Conservation (phyloP, 2,888 invertebrate genomes). For the Aphidoletes aphidimyza region DNA sequence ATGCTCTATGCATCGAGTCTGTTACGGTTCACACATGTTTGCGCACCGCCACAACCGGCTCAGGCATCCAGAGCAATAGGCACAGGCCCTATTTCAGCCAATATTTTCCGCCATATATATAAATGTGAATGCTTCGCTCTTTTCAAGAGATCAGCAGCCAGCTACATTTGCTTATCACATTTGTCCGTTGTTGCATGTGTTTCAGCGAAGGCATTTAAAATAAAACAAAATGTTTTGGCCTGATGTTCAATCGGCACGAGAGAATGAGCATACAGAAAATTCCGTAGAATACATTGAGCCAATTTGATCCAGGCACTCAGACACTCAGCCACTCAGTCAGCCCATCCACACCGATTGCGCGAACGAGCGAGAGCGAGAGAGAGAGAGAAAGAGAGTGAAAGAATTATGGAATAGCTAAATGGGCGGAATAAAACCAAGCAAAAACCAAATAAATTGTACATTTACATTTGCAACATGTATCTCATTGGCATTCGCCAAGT, state of each 20-base stretch:
- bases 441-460: not conserved
- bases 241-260: not conserved
- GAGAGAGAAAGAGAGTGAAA: no score
- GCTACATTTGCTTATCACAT: slow-evolving; percentile 33
- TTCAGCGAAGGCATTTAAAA: not conserved
- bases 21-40: not conserved
- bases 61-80: no score
- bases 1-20: not conserved
- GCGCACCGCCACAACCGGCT: not conserved
- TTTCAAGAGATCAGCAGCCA: not conserved
- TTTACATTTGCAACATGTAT: slow-evolving; percentile 21
- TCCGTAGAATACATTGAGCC: no score
- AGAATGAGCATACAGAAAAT: not conserved
- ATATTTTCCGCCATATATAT: no score
- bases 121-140: no score
- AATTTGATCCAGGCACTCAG: no score
- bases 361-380: no score
- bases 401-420: not conserved
- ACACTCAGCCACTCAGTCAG: no score
- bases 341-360: no score
- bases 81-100: no score
- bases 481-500: not conserved
- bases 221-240: not conserved
- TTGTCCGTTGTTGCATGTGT: not conserved
- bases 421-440: not conserved